phyloP scores from a whole-genome alignment of 2,797 vertebrate genomes.

The Lepus townsendii region DNA sequence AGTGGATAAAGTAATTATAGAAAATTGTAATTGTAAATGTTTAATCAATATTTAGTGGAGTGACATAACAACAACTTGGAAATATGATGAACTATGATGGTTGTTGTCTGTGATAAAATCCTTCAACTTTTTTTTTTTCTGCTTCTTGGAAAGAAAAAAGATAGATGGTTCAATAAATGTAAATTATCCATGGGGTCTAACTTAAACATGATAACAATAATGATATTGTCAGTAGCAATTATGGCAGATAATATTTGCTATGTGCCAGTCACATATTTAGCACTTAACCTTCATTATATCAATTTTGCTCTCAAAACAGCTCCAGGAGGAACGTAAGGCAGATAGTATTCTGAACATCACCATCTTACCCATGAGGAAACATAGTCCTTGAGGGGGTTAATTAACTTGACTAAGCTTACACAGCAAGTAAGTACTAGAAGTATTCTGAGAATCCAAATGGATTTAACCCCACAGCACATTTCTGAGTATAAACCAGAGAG shows the following conservation, averaged over 20 bases:
- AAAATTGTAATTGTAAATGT: background rate
- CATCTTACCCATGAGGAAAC: conserved; percentile 31
- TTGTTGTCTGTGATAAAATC: background rate
- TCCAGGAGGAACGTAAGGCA: background rate
- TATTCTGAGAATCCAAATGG: background rate
- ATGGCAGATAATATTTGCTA: background rate
- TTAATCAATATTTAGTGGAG: background rate
- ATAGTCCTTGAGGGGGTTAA: background rate
- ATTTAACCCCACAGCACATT: background rate
- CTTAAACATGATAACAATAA: background rate
- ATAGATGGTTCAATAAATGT: background rate
- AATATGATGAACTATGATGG: background rate
- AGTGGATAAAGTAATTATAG: background rate
- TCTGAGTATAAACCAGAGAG: background rate
- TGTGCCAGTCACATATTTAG: background rate
- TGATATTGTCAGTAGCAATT: background rate
- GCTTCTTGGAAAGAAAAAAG: background rate
- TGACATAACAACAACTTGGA: background rate
- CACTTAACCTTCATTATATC: conserved; percentile 6
- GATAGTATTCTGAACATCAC: conserved; percentile 11
- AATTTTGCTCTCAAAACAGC: conserved; percentile 57
- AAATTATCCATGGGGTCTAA: background rate
- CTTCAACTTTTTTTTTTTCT: background rate
- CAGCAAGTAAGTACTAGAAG: conserved; percentile 8
- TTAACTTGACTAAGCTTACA: background rate